phyloP scores from a whole-genome alignment of 2,113 vertebrate genomes.

The Poeciliopsis prolifica region DNA sequence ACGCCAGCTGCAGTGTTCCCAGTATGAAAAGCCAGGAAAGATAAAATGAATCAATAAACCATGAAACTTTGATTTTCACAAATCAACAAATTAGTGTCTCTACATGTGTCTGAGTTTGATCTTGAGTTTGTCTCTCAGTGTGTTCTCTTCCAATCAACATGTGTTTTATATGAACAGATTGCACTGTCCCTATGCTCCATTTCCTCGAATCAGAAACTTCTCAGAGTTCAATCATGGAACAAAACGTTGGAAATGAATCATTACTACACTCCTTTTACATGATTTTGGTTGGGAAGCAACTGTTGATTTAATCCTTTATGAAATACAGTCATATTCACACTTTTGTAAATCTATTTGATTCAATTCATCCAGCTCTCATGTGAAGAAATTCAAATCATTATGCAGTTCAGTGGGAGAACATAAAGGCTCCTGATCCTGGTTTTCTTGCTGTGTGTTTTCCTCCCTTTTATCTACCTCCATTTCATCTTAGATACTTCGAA shows the following conservation, averaged over 20 bases:
- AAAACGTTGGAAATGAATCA: neutral
- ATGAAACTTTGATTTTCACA: constrained; percentile 12
- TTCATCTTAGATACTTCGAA: too few relatives aligned
- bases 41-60: constrained; percentile 15
- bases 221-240: neutral
- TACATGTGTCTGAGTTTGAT: constrained; percentile 8
- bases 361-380: too few relatives aligned
- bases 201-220: neutral
- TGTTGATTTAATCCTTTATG: neutral
- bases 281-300: neutral
- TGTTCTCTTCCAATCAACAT: neutral
- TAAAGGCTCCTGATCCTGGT: too few relatives aligned
- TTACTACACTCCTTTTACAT: neutral
- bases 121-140: neutral
- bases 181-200: neutral
- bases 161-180: neutral
- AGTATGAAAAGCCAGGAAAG: constrained; percentile 48
- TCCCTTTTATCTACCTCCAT: too few relatives aligned
- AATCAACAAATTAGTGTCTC: constrained; percentile 30
- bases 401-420: too few relatives aligned
- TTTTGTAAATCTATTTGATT: neutral
- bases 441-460: too few relatives aligned
- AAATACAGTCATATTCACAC: neutral
- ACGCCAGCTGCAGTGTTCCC: constrained; percentile 67
- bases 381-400: too few relatives aligned